Conservation (phyloP, 2,113 vertebrate species). For the Climacteris rufus region DNA sequence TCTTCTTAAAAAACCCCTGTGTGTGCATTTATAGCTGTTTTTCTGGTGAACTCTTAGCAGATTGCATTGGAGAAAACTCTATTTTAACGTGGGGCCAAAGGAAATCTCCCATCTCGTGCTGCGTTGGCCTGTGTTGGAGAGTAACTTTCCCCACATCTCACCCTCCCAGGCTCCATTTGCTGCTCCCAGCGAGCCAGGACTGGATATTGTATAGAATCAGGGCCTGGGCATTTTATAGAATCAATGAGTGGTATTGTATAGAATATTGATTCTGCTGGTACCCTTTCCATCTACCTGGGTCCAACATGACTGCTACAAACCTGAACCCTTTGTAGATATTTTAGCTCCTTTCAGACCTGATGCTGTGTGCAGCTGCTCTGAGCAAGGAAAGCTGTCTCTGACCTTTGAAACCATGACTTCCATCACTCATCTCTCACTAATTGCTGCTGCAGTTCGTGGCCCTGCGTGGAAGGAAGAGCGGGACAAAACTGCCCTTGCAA, state of each 20-base stretch:
- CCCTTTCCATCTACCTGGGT: neutral
- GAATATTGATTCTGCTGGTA: neutral
- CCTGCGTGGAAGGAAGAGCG: neutral
- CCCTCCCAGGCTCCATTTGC: neutral
- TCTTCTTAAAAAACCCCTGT: neutral
- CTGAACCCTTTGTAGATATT: neutral
- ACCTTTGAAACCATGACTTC: conserved; percentile 1
- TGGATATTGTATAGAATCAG: neutral
- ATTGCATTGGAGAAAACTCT: neutral
- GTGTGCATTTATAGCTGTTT: neutral
- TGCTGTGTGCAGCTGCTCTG: neutral
- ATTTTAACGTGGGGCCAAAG: neutral
- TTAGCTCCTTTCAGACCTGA: neutral
- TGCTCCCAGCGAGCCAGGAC: neutral
- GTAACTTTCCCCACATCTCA: fast-evolving
- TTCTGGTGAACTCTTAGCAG: neutral
- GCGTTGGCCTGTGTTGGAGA: neutral
- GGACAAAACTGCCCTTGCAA: neutral
- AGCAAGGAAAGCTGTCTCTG: neutral
- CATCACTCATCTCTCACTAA: conserved; percentile 32
- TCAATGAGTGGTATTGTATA: fast-evolving
- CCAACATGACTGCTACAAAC: neutral
- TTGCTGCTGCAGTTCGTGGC: conserved; percentile 8
- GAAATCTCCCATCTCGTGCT: neutral
- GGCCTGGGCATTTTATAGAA: fast-evolving